Base-by-base conservation (phyloP, 30 jellyfish, hydroid and myxozoan species). In the Cassiopea xamachana region DNA sequence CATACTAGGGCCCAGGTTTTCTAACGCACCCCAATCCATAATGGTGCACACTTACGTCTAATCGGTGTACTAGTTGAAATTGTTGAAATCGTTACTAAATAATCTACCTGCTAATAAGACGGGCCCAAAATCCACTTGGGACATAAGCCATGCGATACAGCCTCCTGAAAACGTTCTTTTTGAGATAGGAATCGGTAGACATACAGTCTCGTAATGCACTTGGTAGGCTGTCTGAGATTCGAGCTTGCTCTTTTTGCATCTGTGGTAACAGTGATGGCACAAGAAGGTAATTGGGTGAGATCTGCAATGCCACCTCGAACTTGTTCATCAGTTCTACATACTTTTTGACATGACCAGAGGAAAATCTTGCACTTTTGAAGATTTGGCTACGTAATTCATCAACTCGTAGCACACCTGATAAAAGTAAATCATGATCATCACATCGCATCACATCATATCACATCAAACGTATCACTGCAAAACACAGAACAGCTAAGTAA, bases 91-190 rank as follows among this genome's bases (percentile, higher is more conserved):
- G n/a, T n/a, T n/a, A n/a, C n/a, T 79, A 14, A 62, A 62, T 62
- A 13, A 62, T 2, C 1, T 87, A 96, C 99, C 99, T 92, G 48
- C 98, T 96, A 58, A 96, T 79, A 46, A 96, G 86, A 4, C 99
- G 93, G 59, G 99, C 98, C 99, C 99, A 96, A 79, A 96, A 96
- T 44, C 99, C 99, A 92, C 99, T 92, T 59, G 99, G 99, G 10
- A 96, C 94, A 67, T 96, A 92, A 9, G 98, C 61, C 93, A 96
- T 84, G 12, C 92, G 92, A 67, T 96, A 96, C 80, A 92, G 98
- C 67, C 99, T 84, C 17, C 99, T 69, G 73, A 67, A 91, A 1
- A 91, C 98, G 14, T 67, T 72, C 13, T 81, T 88, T 6, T 91
- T 88, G 47, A 84, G 46, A 48, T 92, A 96, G n/a, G 99, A 84